phyloP scores from a whole-genome alignment of 2,113 vertebrate genomes.

The Microcebus griseorufus region DNA sequence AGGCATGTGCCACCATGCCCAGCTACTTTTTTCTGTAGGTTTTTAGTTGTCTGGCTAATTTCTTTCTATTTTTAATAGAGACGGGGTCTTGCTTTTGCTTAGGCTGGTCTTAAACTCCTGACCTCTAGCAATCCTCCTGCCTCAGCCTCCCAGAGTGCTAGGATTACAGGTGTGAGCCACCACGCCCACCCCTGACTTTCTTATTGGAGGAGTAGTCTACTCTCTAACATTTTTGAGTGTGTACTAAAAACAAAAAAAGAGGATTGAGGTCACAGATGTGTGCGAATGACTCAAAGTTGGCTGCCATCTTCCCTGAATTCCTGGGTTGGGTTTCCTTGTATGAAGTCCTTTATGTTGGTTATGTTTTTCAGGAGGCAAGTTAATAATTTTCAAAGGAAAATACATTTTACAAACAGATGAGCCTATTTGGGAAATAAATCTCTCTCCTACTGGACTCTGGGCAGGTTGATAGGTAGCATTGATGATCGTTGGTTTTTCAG shows the following conservation, averaged over 20 bases:
- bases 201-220: no score
- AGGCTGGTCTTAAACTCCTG: no score
- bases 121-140: no score
- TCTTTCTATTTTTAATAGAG: no score
- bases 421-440: not conserved
- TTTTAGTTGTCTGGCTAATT: no score
- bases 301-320: not conserved
- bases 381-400: constrained; percentile 13
- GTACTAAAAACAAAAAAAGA: not conserved
- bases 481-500: not conserved
- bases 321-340: not conserved
- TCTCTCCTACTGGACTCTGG: not conserved
- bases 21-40: no score
- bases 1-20: no score
- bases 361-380: not conserved
- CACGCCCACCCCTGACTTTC: no score
- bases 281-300: not conserved
- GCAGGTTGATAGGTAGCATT: not conserved
- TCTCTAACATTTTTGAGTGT: no score
- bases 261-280: not conserved
- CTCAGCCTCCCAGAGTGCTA: no score
- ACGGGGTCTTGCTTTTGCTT: no score
- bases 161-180: no score
- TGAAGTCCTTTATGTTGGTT: not conserved
- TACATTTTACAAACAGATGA: not conserved